phyloP scores from a whole-genome alignment of 2,113 vertebrate genomes.

The Perccottus glenii region DNA sequence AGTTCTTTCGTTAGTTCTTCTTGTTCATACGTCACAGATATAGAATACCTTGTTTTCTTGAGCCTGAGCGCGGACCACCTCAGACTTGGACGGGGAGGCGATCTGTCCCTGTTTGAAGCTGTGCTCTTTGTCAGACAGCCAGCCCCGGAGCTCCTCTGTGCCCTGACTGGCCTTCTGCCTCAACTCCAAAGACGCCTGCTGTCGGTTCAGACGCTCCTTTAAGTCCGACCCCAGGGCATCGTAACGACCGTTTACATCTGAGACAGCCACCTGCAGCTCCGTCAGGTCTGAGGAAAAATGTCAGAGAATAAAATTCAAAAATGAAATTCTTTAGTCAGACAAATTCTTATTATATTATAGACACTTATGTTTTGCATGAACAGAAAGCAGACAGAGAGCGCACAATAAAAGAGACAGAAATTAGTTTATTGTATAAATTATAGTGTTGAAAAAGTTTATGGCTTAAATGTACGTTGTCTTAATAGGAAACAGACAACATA shows the following conservation, averaged over 20 bases:
- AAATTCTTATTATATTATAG: background rate
- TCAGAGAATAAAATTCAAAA: background rate
- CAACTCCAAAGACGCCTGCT: slow-evolving; percentile 80
- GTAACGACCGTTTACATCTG: slow-evolving; percentile 86
- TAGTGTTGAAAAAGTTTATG: too few species aligned
- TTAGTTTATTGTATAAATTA: too few species aligned
- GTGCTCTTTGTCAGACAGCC: slow-evolving; percentile 87
- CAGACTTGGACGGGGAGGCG: slow-evolving; percentile 87
- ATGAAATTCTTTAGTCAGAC: background rate
- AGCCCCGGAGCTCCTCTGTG: slow-evolving; percentile 78
- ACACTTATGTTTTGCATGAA: slow-evolving; percentile 22
- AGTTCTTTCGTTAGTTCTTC: background rate
- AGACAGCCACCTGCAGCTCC: slow-evolving; percentile 90
- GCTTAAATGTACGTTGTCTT: too few species aligned
- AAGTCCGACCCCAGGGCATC: slow-evolving; percentile 84
- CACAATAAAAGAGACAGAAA: background rate
- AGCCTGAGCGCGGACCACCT: slow-evolving; percentile 87
- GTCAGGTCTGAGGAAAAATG: slow-evolving; percentile 85
- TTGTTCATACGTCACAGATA: background rate
- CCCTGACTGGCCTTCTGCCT: slow-evolving; percentile 83
- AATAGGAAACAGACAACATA: background rate
- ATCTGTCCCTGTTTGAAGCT: slow-evolving; percentile 76
- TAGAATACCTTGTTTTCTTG: slow-evolving; percentile 92
- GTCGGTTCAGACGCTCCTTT: slow-evolving; percentile 77
- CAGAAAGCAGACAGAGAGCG: slow-evolving; percentile 30